phyloP scores from a whole-genome alignment of 2,113 vertebrate species.

The Arenaria interpres region DNA sequence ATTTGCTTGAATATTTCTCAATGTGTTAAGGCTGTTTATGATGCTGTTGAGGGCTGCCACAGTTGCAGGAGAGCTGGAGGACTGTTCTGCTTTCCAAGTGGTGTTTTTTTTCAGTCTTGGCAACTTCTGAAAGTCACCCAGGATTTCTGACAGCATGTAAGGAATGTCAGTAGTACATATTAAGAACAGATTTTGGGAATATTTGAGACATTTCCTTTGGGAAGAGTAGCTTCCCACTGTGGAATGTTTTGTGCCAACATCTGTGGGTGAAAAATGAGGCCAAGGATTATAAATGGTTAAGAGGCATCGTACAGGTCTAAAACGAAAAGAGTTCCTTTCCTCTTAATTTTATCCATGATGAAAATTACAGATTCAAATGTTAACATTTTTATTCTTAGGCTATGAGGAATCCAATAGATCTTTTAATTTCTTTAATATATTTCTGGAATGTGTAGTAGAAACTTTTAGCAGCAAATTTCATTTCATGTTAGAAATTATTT shows the following conservation, averaged over 20 bases:
- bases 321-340: background rate
- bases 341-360: background rate
- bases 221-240: background rate
- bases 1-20: background rate
- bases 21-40: background rate
- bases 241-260: background rate
- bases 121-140: background rate
- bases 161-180: background rate
- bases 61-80: background rate
- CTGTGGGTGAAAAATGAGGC: background rate
- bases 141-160: background rate
- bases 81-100: background rate
- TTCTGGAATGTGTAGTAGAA: background rate
- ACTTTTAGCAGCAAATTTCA: background rate
- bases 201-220: background rate
- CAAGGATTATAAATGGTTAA: background rate
- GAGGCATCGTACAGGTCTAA: background rate
- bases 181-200: background rate
- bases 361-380: background rate
- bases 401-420: background rate
- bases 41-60: background rate
- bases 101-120: background rate
- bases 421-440: background rate
- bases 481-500: background rate
- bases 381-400: background rate